Percentiles rank a stretch among this genome's conserved stretches.
Evolutionary conservation across 2,797 vertebrate genomes (phyloP).

Genomic region (Sebastes hubbsi): DNA sequence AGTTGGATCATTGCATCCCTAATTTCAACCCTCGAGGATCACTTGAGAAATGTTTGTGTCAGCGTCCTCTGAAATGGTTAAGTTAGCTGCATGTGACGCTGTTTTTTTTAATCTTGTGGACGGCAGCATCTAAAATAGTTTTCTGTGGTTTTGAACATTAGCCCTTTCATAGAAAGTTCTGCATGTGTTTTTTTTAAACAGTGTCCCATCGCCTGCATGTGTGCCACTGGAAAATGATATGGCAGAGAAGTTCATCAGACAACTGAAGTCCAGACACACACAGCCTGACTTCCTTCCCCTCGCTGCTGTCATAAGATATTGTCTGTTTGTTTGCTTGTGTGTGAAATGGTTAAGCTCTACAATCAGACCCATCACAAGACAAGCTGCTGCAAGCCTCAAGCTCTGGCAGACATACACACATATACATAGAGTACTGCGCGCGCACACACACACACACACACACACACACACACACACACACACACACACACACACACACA

Average conservation of each 20-base stretch:
- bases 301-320: slow-evolving; percentile 36
- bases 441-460: background rate
- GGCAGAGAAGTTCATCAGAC: background rate
- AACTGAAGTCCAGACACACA: slow-evolving; percentile 6
- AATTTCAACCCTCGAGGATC: background rate
- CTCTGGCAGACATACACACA: background rate
- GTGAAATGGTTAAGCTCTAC: background rate
- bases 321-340: background rate
- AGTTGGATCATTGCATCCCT: no score
- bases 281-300: slow-evolving; percentile 6
- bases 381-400: slow-evolving; percentile 12
- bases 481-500: background rate
- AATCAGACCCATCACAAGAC: slow-evolving; percentile 44
- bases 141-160: slow-evolving; percentile 2
- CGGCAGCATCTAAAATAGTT: background rate
- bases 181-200: background rate
- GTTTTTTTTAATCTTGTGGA: background rate
- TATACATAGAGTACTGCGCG: background rate
- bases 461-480: background rate
- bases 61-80: background rate
- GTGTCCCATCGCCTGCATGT: background rate
- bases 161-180: background rate
- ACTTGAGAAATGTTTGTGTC: background rate
- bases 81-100: background rate
- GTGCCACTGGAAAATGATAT: background rate